Evolutionary conservation across 2,113 vertebrate species (phyloP), one percentile per base, ranked within the genome.

Genomic region (Ameiurus melas): DNA sequence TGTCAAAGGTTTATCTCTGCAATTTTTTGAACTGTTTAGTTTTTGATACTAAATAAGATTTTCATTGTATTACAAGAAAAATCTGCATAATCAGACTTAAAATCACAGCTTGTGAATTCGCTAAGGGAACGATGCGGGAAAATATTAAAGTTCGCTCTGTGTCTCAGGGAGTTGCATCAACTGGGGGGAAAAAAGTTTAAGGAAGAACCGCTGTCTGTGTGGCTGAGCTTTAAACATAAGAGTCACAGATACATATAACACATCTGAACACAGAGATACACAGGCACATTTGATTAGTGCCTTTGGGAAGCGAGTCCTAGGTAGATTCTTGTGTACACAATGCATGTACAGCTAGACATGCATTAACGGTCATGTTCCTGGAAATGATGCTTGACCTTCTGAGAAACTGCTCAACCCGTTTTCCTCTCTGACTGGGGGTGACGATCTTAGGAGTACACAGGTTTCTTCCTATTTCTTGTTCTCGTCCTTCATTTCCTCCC

Each of bases 161-260:
- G 66, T 47, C 83, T 85, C 83, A 62, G 30, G 58, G 80, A 71
- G 87, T 12, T 73, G 71, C 87, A 89, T 86, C 43, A 51, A 66
- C 55, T 77, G 77, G 47, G 43, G 4, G 71, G 30, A 88, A 78
- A 85, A 89, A 36, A 85, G 57, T 80, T 82, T 43, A 90, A 70
- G 84, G 81, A 62, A 87, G 81, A 62, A 87, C 78, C 55, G 64
- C 66, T 71, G 68, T 87, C 9, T 43, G 85, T 79, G 58, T 64
- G 77, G 55, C 25, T 83, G 71, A 86, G 43, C 51, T 80, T 87
- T 83, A 89, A 89, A 88, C 70, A 58, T 71, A 86, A 80, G 75
- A 78, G 84, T 85, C 88, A 93, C 88, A 86, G 86, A 90, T 88
- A 90, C 80, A 91, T 83, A 71, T 25, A 85, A 90, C 70, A 89